Evolutionary conservation across 2,797 vertebrate species (phyloP), one percentile per base, ranked within the genome.

Genomic region (Bradypus variegatus): DNA sequence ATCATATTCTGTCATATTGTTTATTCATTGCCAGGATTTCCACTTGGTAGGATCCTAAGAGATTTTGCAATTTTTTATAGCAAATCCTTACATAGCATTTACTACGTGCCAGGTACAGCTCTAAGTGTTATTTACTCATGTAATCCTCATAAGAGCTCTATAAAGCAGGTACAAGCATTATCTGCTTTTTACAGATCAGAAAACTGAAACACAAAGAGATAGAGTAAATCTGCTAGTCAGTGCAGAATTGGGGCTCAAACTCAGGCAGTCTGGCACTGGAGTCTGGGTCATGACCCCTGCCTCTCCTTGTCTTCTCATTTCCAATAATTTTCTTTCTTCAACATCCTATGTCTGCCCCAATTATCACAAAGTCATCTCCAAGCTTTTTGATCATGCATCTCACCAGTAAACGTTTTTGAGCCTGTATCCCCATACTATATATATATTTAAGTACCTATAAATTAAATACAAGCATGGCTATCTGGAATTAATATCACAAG

Each of bases 21-120:
- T 89, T 82, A 89, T 89, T 91, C 89, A 21, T 13, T 48, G 89
- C 29, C 65, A 48, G 79, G 31, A 48, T 77, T 94, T 94, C 86
- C 48, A 80, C 62, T 83, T 79, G 85, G 65, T 79, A 45, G 88
- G 88, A 41, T 25, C 89, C 78, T 33, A 7, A 18, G 87, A 88
- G 94, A 88, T 69, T 81, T 72, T 50, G 78, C 41, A 62, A 75
- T 64, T 93, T 70, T 70, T 67, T 8, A 7, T 53, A 53, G 84
- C 89, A 72, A 58, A 55, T 67, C 62, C 93, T 81, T 9, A 50
- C 50, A 87, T 48, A 81, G 60, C 19, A 14, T 64, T 91, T 78
- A 72, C 65, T 33, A 36, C 1, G 70, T 94, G 86, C 69, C 38
- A 50, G 18, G 31, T 12, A 5, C 41, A 33, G 50, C 72, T 75